Evolutionary conservation across 2,113 vertebrate genomes (phyloP).

Genomic region (Calidris pygmaea): DNA sequence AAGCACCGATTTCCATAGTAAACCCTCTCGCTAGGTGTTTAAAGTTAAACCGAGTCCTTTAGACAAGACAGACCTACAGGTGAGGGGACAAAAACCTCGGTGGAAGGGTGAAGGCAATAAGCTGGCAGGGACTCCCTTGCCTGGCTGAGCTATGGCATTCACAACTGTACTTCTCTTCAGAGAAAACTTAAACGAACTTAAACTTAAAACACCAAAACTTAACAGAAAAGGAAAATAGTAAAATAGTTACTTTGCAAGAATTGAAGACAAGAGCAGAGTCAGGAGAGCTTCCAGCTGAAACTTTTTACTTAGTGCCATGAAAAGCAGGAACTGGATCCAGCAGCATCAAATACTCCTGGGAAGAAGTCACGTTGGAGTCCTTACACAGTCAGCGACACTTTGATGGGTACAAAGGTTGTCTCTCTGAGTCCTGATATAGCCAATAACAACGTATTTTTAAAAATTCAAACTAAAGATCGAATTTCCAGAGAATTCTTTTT

Average conservation of each 20-base stretch:
- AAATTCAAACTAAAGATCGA: neutral
- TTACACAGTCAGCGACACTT: neutral
- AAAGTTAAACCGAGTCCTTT: neutral
- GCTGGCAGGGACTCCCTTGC: neutral
- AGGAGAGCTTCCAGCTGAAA: neutral
- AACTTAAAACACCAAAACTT: neutral
- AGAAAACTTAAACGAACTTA: neutral
- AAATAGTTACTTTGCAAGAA: neutral
- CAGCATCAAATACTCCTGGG: neutral
- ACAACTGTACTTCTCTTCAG: neutral
- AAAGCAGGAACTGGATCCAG: accelerated
- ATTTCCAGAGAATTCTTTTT: neutral
- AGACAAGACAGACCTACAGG: neutral
- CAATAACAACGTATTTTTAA: neutral
- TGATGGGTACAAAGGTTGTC: neutral
- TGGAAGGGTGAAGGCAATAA: neutral
- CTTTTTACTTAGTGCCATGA: neutral
- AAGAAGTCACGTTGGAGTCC: accelerated
- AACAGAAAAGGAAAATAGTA: neutral
- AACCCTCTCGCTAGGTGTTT: neutral
- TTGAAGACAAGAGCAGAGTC: neutral
- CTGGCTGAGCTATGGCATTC: neutral
- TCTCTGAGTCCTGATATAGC: neutral
- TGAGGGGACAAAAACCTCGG: neutral
- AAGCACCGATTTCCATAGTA: neutral